Evolutionary conservation across 2,113 vertebrate genomes (phyloP), one percentile per base, ranked within the genome.

Genomic region (Origma solitaria): DNA sequence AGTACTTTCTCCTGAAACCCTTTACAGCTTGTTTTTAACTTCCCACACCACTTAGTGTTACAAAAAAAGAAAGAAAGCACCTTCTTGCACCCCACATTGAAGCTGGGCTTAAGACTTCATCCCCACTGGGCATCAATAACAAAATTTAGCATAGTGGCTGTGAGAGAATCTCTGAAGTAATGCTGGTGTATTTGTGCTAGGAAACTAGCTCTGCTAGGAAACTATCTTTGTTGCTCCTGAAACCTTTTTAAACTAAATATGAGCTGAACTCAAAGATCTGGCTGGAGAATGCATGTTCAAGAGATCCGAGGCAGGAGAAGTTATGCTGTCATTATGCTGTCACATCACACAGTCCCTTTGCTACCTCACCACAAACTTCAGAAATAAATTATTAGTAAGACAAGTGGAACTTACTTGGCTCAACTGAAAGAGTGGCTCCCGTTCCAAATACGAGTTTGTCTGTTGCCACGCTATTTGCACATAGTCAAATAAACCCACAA

Each of bases 391-490:
- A 42, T 17, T 20, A 38, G 7, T n/a, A 62, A 73, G 73, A 79
- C 11, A 78, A 83, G 23, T 19, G 31, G n/a, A 57, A 87, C 92
- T 91, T 87, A 94, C 92, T 47, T 73, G 88, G 54, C 50, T 83
- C 54, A 57, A 87, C 66, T 11, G 83, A 87, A 61, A 91, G 62
- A 23, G 54, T 10, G 44, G 86, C 68, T 62, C 72, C 92, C 8
- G 60, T 87, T 69, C 92, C 92, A 62, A 94, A 94, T 19, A 94
- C 61, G 0, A 94, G 37, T 54, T 51, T 94, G 88, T 94, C 92
- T 30, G 92, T 94, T 69, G 76, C 71, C 91, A 92, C 85, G 18
- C 6, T 44, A 23, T 54, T 66, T 66, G 23, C 40, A 35, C 11
- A 2, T 11, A 42, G 35, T 54, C 79, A 44, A 83, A 4, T 58